Evolutionary conservation across 2,797 vertebrate species (phyloP), one percentile per base, ranked within the genome.

Genomic region (Presbytis comata): DNA sequence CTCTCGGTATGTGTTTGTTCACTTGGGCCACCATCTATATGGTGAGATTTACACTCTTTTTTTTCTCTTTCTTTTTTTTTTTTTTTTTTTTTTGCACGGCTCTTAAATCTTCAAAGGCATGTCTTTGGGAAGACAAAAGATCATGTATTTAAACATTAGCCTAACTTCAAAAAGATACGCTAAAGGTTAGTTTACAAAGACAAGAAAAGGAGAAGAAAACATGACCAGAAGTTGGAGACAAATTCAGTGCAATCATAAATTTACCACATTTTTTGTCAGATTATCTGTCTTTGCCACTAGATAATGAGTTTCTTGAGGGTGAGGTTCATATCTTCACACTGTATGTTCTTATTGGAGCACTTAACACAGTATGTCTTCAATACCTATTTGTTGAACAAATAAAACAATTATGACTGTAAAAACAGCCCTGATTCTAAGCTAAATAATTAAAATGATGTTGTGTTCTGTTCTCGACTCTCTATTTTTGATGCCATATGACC

Each of bases 31-130:
- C 17, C 76, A 67, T 26, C 41, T 50, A 10, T n/a, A 39, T 39
- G 16, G 33, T 80, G 41, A 94, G n/a, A 92, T 48, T 82, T 22
- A 64, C 1, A 75, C 0, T 76, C 17, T 4, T 4, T 17, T 17
- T 13, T 0, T 16, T 0, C 8, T 21, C 21, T 21, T 53, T n/a
- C 17, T 67, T 33, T n/a, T n/a, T 16, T 0, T 21, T 2, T 53
- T 21, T 53, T 17, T n/a, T n/a, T 64, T 64, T n/a, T 48, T 44
- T 57, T 46, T 53, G 16, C 30, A 41, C 4, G 26, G 6, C 33
- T 83, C 36, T 28, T 67, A 30, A 24, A 46, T 17, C 8, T 75
- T 50, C n/a, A 72, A 59, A 39, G 44, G 36, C 19, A 93, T 1
- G 11, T 46, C 55, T 70, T 72, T 64, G 46, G 41, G 30, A 41